Base-by-base conservation (phyloP, 2,113 vertebrate genomes). In the Struthidea cinerea region DNA sequence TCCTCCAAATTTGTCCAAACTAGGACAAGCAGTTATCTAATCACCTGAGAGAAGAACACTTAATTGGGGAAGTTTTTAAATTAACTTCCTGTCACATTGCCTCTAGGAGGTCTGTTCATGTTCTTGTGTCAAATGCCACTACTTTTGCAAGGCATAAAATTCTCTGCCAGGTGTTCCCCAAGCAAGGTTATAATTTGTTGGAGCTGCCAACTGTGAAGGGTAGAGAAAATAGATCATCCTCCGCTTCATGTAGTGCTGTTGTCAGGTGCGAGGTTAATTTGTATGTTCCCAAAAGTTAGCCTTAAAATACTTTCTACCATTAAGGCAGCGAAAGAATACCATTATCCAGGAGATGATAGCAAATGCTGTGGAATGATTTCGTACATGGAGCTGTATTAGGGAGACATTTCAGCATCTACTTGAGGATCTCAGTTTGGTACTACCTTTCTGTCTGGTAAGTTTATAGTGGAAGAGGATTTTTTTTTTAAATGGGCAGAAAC, bases 1-100 rank as follows among this genome's bases (percentile, higher is more conserved):
- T n/a, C n/a, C n/a, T n/a, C n/a, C n/a, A n/a, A n/a, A n/a, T n/a
- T n/a, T n/a, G n/a, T n/a, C n/a, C n/a, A n/a, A n/a, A n/a, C n/a
- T n/a, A n/a, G n/a, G n/a, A n/a, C n/a, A 53, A 53, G 57, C 49
- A 89, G 59, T 91, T 87, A 82, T 27, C 74, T 87, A 64, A 90
- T 79, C 60, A 84, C 26, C 49, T 84, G 65, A 79, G 18, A 78
- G 76, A 78, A 78, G 56, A 94, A 35, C 42, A 56, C 30, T 65
- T 87, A 65, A 91, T 52, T 81, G 59, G 59, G 75, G 39, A 57
- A 87, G 39, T 11, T 63, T 93, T 86, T 32, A 28, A 93, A 90
- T 76, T 9, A 50, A 52, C 42, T 88, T 78, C 50, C 27, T 59
- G 27, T 33, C 6, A 6, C 7, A 7, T 57, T 88, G 3, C 7